Base-by-base conservation (phyloP, 2,797 vertebrate species). In the Periophthalmus magnuspinnatus region DNA sequence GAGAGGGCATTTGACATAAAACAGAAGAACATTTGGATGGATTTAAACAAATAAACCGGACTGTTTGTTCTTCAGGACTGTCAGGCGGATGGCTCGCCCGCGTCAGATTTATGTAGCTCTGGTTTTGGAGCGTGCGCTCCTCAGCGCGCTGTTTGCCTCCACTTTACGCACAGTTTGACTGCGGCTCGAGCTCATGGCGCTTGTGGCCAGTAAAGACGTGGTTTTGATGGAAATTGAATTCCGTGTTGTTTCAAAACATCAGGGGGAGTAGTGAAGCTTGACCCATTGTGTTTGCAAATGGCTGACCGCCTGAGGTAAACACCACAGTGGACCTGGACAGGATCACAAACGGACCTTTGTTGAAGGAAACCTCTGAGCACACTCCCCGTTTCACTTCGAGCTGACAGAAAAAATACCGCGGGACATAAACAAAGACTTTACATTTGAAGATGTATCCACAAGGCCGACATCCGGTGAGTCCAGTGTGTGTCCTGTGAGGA, bases 391-490 rank as follows among this genome's bases (percentile, higher is more conserved):
- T 54, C 7, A 33, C 69, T 48, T 54, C 17, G 45, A 54, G 78
- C 78, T 66, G 81, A 83, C 73, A 79, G 88, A 81, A 81, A 87
- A 80, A 83, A 80, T 72, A 82, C 76, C 82, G 79, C 85, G 78
- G 86, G 79, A 77, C 65, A 82, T 91, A 90, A 92, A 93, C 90
- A 91, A 89, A 91, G 91, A 86, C 82, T 52, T 11, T 87, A 85
- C 82, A 79, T 84, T 89, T 86, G 86, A 87, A 90, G 91, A 96
- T 96, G 95, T 96, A 95, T 94, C 95, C 94, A 84, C 95, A 95
- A 90, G 95, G 95, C 93, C 93, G 95, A 92, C 94, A 95, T 94
- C 94, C 95, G 94, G 95, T 96, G 93, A 95, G 94, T 93, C 74
- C 60, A 32, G 6, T 2, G 9, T n/a, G n/a, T n/a, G n/a, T n/a